Conservation (phyloP, 2,797 vertebrate species). For the Eupleurogrammus muticus region DNA sequence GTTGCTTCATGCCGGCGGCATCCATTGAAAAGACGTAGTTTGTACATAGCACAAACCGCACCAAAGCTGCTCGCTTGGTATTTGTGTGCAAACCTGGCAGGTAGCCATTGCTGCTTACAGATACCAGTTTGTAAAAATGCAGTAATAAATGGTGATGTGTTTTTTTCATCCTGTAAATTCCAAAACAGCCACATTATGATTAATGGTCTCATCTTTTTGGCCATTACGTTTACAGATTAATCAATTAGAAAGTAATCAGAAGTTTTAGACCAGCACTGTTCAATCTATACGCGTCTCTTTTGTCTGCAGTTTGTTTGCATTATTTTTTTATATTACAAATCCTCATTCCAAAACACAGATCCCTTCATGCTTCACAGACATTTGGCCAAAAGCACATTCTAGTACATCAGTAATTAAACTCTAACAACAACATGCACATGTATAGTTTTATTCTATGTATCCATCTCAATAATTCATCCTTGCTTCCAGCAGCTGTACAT, state of each 20-base stretch:
- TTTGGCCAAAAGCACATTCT: neutral
- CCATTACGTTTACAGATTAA: slow-evolving; percentile 24
- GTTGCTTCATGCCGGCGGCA: too few relatives aligned
- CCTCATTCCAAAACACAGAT: neutral
- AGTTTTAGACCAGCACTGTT: slow-evolving; percentile 17
- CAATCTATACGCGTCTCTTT: neutral
- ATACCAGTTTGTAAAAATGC: slow-evolving; percentile 23
- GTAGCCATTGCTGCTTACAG: slow-evolving; percentile 24
- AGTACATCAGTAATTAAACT: neutral
- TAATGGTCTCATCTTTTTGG: slow-evolving; percentile 40
- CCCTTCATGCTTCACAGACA: slow-evolving; percentile 8
- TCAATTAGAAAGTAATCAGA: slow-evolving; percentile 46
- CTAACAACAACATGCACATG: too few relatives aligned
- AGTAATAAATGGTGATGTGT: slow-evolving; percentile 42
- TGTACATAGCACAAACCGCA: neutral
- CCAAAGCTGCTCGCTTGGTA: slow-evolving; percentile 2
- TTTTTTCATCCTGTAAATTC: slow-evolving; percentile 47
- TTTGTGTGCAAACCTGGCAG: slow-evolving; percentile 25
- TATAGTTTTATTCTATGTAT: too few relatives aligned
- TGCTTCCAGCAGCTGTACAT: neutral
- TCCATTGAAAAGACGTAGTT: too few relatives aligned
- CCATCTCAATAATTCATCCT: neutral
- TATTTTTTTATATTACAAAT: neutral
- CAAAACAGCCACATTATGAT: slow-evolving; percentile 48
- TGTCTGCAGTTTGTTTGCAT: slow-evolving; percentile 2